Evolutionary conservation across 1,140 invertebrate species (phyloP).

Genomic region (Panulirus ornatus): DNA sequence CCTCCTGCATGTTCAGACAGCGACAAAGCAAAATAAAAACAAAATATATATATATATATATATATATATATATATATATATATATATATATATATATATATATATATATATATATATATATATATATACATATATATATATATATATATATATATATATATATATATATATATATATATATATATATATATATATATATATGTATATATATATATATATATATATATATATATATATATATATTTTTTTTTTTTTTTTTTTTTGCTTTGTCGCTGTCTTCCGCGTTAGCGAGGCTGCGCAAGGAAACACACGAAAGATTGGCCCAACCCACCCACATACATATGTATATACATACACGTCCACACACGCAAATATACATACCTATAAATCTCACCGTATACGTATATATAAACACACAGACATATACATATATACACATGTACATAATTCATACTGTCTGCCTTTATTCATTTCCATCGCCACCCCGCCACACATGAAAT

Average conservation of each 20-base stretch:
- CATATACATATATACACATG: background rate
- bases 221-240: background rate
- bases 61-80: background rate
- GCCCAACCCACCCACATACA: no score
- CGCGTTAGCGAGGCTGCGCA: no score
- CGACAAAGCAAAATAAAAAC: no score
- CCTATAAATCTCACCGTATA: no score
- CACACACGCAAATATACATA: no score
- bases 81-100: background rate
- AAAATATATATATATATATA: slow-evolving; percentile 35
- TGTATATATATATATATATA: background rate
- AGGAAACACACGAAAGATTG: no score
- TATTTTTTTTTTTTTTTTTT: background rate
- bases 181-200: slow-evolving; percentile 1
- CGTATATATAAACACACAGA: background rate
- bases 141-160: slow-evolving; percentile 15
- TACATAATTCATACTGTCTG: no score
- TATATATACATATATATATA: slow-evolving; percentile 11
- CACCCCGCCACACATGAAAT: no score
- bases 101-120: background rate
- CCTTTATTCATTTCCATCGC: no score
- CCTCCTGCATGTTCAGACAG: no score
- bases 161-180: slow-evolving; percentile 30
- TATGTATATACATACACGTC: background rate
- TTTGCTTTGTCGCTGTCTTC: background rate